Base-by-base conservation (phyloP, 1,140 invertebrate genomes). In the Radopholus similis region DNA sequence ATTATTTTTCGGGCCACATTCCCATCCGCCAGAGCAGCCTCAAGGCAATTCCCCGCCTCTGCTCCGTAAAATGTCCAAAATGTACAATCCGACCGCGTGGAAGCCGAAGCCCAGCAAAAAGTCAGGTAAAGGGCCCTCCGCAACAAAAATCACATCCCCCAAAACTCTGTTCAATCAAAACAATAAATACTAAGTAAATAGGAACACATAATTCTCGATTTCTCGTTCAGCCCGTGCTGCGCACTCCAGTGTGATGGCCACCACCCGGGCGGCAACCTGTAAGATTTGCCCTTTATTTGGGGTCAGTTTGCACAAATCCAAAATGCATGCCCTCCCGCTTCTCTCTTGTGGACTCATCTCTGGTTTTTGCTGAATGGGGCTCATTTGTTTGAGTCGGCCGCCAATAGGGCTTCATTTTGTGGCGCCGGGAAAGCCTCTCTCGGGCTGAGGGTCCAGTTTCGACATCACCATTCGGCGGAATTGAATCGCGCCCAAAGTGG, bases 201-300 rank as follows among this genome's bases (percentile, higher is more conserved):
- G n/a, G n/a, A n/a, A n/a, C n/a, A n/a, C n/a, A n/a, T n/a, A n/a
- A n/a, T n/a, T n/a, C 40, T 32, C 2, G 13, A 44, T 18, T 18
- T 13, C 26, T 8, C n/a, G 32, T 54, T 37, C 18, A 64, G 47
- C 26, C 32, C 28, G 37, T 9, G 18, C n/a, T n/a, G 37, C 38
- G 13, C 53, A 37, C 26, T 57, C 54, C 8, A 28, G 34, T 15
- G 51, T 54, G 2, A 66, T 67, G 66, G 54, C 64, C 13, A 63
- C 66, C 15, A 68, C 66, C 21, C 38, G 66, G 11, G 62, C 66
- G 9, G 65, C 65, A 55, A 68, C 66, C 26, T 68, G 66, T 68
- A 55, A 68, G 64, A 54, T 18, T 26, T 23, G 42, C 32, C 4
- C 26, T 42, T 60, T 53, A 23, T 57, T 57, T 8, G 35, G 26